phyloP scores from a whole-genome alignment of 2,888 invertebrate genomes.

The Lobophora halterata region DNA sequence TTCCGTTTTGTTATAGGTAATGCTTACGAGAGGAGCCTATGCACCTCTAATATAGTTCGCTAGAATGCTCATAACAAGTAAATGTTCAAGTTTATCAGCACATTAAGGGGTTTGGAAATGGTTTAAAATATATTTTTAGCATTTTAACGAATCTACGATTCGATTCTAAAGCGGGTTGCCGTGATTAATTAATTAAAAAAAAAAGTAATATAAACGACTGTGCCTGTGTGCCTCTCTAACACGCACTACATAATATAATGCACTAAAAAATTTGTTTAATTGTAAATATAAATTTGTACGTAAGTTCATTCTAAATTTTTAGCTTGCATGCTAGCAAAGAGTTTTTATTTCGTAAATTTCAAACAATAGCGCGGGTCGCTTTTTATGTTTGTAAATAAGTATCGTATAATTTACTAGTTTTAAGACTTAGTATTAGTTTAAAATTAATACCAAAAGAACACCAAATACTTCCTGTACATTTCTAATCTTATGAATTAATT shows the following conservation, averaged over 20 bases:
- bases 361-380: conserved; percentile 59
- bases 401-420: conserved; percentile 31
- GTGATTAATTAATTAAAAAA: conserved; percentile 24
- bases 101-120: too few relatives aligned
- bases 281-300: too few relatives aligned
- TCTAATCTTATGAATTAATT: conserved; percentile 68
- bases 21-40: too few relatives aligned
- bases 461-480: conserved; percentile 67
- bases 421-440: conserved; percentile 35
- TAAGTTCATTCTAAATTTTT: too few relatives aligned
- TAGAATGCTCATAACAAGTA: too few relatives aligned
- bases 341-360: conserved; percentile 26
- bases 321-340: conserved; percentile 26
- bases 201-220: conserved; percentile 52
- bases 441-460: conserved; percentile 61
- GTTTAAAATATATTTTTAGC: too few relatives aligned
- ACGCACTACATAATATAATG: conserved; percentile 64
- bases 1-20: too few relatives aligned
- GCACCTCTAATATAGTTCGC: too few relatives aligned
- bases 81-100: too few relatives aligned
- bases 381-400: conserved; percentile 44
- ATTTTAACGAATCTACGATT: too few relatives aligned
- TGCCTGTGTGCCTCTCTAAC: conserved; percentile 73
- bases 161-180: conserved; percentile 24
- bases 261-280: conserved; percentile 33